phyloP scores from a whole-genome alignment of 2,797 vertebrate genomes.

The Aotus griseimembra region DNA sequence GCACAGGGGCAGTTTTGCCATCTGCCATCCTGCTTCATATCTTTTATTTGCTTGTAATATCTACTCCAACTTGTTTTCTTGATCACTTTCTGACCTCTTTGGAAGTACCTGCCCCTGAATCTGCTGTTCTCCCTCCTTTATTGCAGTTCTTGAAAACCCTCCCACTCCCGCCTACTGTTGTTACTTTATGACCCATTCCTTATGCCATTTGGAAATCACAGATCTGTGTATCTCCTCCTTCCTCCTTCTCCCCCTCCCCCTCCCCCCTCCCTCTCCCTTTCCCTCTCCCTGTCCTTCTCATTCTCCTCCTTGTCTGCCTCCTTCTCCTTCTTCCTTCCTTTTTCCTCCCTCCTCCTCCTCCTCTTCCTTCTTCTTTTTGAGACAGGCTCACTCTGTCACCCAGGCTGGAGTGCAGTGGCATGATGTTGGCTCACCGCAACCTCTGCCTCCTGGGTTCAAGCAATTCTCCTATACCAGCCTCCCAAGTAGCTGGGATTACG shows the following conservation, averaged over 20 bases:
- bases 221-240: background rate
- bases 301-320: too few relatives aligned
- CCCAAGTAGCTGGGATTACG: too few relatives aligned
- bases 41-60: background rate
- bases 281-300: too few relatives aligned
- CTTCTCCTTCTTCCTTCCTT: too few relatives aligned
- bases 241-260: too few relatives aligned
- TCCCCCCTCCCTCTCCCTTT: fast-evolving
- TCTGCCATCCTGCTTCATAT: background rate
- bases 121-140: background rate
- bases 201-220: background rate
- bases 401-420: background rate
- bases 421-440: background rate
- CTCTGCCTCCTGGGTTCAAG: too few relatives aligned
- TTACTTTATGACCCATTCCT: background rate
- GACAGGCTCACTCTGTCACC: background rate
- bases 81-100: background rate
- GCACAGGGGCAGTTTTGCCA: background rate
- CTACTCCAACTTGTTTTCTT: background rate
- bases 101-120: background rate
- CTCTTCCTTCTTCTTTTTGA: background rate
- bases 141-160: background rate
- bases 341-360: too few relatives aligned
- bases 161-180: background rate
- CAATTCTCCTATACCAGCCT: too few relatives aligned